Evolutionary conservation across 2,888 invertebrate genomes (phyloP), one percentile per base, ranked within the genome.

Genomic region (Diploptera punctata): DNA sequence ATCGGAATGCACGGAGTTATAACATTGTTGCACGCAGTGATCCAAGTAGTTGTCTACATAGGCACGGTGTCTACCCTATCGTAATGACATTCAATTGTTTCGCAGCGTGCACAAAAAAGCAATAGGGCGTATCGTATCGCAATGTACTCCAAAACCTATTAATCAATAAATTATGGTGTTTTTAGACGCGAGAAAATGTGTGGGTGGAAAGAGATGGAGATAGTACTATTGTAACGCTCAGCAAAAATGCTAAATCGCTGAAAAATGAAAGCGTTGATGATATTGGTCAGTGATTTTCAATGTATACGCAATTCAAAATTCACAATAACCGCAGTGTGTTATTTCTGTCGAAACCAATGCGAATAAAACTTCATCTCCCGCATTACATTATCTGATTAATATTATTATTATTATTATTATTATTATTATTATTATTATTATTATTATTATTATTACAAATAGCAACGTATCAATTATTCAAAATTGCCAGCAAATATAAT

Each of bases 1-100:
- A n/a, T n/a, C 10, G 7, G 47, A 9, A n/a, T 10, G 47, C 7
- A 7, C 10, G 7, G 3, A 47, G 16, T 47, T 47, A n/a, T n/a
- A 4, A 9, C 47, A n/a, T 47, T 47, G 47, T 57, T 31, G 57
- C 31, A 24, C 29, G 31, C 26, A 21, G n/a, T 13, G 2, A 38
- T 24, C 26, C 65, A 13, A 65, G 65, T 26, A 26, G 49, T 33
- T 29, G 9, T 24, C 21, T 52, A 16, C n/a, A 52, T 68, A 52
- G 68, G 68, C 54, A 19, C 7, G 18, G 26, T 62, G 70, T 70
- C 70, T 62, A 70, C 47, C 60, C 62, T 70, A 62, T 70, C 47
- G 70, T 49, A 70, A 70, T 62, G 70, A 47, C 29, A 10, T 70
- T 62, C 70, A 70, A 70, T 70, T 70, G 70, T 70, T 70, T 70